Evolutionary conservation across 2,113 vertebrate species (phyloP).

Genomic region (Alaudala cheleensis): DNA sequence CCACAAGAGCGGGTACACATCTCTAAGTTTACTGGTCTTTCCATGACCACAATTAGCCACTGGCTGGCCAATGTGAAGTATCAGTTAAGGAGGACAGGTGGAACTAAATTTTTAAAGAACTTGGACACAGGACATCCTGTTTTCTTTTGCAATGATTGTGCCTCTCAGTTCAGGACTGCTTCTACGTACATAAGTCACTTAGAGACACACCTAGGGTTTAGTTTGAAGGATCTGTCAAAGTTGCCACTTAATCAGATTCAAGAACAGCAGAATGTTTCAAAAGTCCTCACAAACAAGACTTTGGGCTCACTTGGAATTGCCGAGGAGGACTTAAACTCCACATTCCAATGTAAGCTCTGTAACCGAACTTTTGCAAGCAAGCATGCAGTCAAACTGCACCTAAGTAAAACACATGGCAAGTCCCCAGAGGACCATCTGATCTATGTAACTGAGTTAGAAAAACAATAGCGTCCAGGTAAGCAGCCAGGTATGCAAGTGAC

Average conservation of each 20-base stretch:
- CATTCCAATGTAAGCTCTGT: constrained; percentile 97
- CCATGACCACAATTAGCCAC: constrained; percentile 99
- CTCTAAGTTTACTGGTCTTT: constrained; percentile 99
- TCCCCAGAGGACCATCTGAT: constrained; percentile 98
- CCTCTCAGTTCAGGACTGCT: constrained; percentile 99
- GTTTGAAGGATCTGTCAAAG: constrained; percentile 97
- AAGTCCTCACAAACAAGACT: constrained; percentile 87
- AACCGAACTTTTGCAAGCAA: constrained; percentile 98
- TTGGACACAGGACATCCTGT: constrained; percentile 96
- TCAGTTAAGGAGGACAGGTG: constrained; percentile 96
- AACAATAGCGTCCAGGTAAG: constrained; percentile 83
- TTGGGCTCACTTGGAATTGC: constrained; percentile 84
- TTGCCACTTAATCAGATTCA: constrained; percentile 93
- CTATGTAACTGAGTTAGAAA: constrained; percentile 94
- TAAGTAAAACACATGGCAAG: constrained; percentile 99
- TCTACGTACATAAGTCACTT: constrained; percentile 94
- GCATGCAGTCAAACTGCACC: constrained; percentile 99
- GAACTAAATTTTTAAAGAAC: constrained; percentile 99
- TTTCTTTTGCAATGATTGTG: constrained; percentile 99
- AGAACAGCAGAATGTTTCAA: constrained; percentile 91
- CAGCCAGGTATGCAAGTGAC: constrained; percentile 86
- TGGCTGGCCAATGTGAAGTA: constrained; percentile 99
- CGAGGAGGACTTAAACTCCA: constrained; percentile 90
- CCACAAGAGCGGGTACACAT: constrained; percentile 98
- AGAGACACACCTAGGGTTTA: constrained; percentile 97